A percentile compares a stretch with the other conserved stretches of the same genome.
Evolutionary conservation across 2,797 vertebrate genomes (phyloP).

Genomic region (Trichosurus vulpecula): DNA sequence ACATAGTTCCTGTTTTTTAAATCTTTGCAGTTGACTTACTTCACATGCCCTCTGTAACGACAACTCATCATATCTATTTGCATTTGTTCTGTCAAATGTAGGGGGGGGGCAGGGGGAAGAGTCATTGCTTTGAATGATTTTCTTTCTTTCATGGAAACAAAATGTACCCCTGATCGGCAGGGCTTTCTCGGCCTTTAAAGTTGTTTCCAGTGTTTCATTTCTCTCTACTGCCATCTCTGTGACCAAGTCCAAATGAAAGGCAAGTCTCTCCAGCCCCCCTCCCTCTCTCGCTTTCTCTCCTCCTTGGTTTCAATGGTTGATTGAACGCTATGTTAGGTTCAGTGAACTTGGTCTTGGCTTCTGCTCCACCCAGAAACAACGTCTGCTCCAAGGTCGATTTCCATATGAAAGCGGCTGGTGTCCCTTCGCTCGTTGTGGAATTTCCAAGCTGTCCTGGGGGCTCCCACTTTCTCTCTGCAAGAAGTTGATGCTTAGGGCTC

Average conservation of each 20-base stretch:
- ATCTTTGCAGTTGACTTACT: conserved; percentile 74
- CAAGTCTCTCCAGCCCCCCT: conserved; percentile 60
- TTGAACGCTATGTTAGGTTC: conserved; percentile 85
- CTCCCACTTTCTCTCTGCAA: conserved; percentile 62
- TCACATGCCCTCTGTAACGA: conserved; percentile 62
- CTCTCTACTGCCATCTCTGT: conserved; percentile 60
- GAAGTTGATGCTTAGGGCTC: conserved; percentile 31
- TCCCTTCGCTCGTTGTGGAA: conserved; percentile 78
- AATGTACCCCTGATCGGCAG: conserved; percentile 55
- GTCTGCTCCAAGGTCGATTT: conserved; percentile 82
- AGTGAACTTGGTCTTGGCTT: conserved; percentile 87
- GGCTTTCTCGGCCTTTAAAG: conserved; percentile 68
- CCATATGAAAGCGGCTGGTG: conserved; percentile 86
- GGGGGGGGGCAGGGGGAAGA: background rate
- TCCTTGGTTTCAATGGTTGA: conserved; percentile 77
- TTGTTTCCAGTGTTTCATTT: conserved; percentile 72
- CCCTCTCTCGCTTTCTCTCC: conserved; percentile 75
- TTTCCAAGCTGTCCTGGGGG: conserved; percentile 74
- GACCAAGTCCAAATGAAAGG: conserved; percentile 83
- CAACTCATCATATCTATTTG: conserved; percentile 52
- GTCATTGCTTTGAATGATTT: conserved; percentile 52
- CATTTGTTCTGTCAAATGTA: conserved; percentile 62
- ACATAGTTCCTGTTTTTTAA: conserved; percentile 85
- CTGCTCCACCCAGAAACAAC: conserved; percentile 82
- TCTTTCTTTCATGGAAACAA: conserved; percentile 67